phyloP scores from a whole-genome alignment of 2,797 vertebrate species.

The Aeoliscus strigatus region DNA sequence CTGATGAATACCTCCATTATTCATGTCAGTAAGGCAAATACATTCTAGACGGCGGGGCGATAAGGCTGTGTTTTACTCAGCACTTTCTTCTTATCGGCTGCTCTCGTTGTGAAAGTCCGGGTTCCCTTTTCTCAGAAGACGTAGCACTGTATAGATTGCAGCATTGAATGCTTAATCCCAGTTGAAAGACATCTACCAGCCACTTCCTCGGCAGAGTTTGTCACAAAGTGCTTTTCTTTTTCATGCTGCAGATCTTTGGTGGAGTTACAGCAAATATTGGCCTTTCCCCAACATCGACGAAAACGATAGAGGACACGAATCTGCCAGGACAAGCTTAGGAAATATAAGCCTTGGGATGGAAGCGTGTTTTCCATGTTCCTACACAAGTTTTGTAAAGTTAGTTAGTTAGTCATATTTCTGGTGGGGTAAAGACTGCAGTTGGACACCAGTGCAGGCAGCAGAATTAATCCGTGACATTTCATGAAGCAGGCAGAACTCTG shows the following conservation, averaged over 20 bases:
- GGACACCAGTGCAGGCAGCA: constrained; percentile 29
- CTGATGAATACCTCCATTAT: constrained; percentile 30
- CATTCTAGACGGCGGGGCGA: constrained; percentile 24
- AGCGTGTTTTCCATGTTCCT: constrained; percentile 8
- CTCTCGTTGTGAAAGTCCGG: constrained; percentile 34
- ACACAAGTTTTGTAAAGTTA: constrained; percentile 22
- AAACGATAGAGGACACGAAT: constrained; percentile 15
- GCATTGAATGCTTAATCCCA: constrained; percentile 23
- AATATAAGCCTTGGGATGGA: not conserved
- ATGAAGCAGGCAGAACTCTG: constrained; percentile 55
- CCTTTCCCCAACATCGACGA: constrained; percentile 4
- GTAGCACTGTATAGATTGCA: constrained; percentile 9
- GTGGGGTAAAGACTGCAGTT: constrained; percentile 41
- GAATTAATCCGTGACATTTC: constrained; percentile 65
- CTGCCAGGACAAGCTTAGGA: constrained; percentile 2
- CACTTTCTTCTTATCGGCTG: constrained; percentile 42
- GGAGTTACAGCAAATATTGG: constrained; percentile 18
- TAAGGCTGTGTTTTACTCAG: constrained; percentile 47
- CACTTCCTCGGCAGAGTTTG: constrained; percentile 17
- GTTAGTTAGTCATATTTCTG: constrained; percentile 38
- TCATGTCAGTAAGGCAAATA: constrained; percentile 38
- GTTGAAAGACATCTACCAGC: constrained; percentile 28
- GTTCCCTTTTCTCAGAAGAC: constrained; percentile 23
- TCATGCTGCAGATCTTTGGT: constrained; percentile 11
- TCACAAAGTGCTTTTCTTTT: constrained; percentile 12